A percentile compares a stretch with the other conserved stretches of the same genome.
Conservation (phyloP, 2,113 vertebrate genomes). For the Seriola quinqueradiata region DNA sequence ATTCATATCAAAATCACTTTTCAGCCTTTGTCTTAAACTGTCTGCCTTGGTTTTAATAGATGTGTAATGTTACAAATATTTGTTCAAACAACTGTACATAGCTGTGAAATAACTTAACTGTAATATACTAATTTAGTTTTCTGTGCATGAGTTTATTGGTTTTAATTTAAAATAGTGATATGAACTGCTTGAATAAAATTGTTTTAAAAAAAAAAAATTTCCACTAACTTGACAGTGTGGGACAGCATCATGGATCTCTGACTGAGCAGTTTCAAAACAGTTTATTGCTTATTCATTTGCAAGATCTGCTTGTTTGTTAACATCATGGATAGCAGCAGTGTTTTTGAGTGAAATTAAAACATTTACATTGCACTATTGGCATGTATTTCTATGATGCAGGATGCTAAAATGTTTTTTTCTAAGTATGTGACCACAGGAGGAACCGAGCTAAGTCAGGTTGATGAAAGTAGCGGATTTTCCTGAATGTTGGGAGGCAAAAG, state of each 20-base stretch:
- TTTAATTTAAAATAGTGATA: conserved; percentile 37
- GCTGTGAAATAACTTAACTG: conserved; percentile 34
- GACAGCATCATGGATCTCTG: neutral
- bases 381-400: neutral
- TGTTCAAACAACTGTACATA: conserved; percentile 11
- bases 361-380: neutral
- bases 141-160: neutral
- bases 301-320: neutral
- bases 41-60: neutral
- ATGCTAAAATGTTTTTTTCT: neutral
- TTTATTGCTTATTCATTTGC: neutral
- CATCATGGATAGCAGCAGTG: neutral
- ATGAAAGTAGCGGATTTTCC: neutral
- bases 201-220: neutral
- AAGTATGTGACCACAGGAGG: neutral
- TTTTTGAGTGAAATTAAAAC: neutral
- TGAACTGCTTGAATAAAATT: conserved; percentile 52
- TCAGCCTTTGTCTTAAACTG: neutral
- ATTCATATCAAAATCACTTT: neutral
- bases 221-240: neutral
- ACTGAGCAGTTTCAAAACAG: neutral
- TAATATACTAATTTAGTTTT: neutral
- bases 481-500: no score
- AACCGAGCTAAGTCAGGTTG: neutral
- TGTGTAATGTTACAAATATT: neutral